A percentile compares a stretch with the other conserved stretches of the same genome.
These are phyloP conservation scores for Rhea americana DNA, from an alignment of 2,113 vertebrate species.

Conservation along the genomic window DNA sequence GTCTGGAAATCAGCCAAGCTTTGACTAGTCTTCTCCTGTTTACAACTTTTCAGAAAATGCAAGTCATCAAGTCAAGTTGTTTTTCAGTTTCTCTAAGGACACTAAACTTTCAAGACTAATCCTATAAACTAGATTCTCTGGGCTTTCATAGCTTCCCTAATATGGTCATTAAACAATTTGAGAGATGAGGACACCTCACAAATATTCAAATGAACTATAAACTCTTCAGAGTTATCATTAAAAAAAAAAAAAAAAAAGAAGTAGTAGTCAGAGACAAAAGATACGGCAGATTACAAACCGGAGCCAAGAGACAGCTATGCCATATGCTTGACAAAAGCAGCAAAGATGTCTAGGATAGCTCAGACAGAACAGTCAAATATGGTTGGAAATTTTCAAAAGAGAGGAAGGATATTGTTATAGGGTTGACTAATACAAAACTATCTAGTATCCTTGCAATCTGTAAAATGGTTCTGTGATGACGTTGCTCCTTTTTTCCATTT, in stretches of 20 bases:
- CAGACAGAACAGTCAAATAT: conserved; percentile 5
- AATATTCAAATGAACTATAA: conserved; percentile 39
- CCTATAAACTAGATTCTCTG: conserved; percentile 7
- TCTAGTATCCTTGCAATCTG: neutral
- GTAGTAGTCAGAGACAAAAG: neutral
- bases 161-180: conserved; percentile 57
- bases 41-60: neutral
- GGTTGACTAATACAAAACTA: neutral
- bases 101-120: conserved; percentile 20
- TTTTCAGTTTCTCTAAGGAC: neutral
- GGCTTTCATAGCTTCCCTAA: conserved; percentile 57
- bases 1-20: neutral
- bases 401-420: neutral
- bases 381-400: neutral
- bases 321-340: neutral
- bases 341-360: neutral
- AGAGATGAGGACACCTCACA: conserved; percentile 54
- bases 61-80: neutral
- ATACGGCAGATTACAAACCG: neutral
- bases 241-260: neutral
- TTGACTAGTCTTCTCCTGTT: neutral
- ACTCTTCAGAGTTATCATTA: conserved; percentile 1
- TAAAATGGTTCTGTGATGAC: neutral
- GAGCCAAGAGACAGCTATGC: neutral
- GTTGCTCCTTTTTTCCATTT: neutral